Base-by-base conservation (phyloP, 2,797 vertebrate species). In the Morelia viridis region DNA sequence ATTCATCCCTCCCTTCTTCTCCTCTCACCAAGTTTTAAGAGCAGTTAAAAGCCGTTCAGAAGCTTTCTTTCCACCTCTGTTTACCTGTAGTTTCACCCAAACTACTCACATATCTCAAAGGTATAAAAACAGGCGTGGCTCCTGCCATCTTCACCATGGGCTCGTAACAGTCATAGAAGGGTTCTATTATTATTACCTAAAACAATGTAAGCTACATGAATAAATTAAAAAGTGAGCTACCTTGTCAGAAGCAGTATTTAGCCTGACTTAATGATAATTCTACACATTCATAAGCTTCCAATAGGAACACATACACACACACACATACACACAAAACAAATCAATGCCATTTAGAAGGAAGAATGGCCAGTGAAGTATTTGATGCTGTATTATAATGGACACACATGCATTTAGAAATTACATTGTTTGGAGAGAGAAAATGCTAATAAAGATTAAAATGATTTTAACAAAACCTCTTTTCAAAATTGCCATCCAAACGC, bases 181-280 rank as follows among this genome's bases (percentile, higher is more conserved):
- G 99, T 90, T 99, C 98, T 76, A 99, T 98, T 91, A 99, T 98
- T 96, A 99, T 98, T 88, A 99, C 98, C 99, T 99, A 93, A 88
- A 97, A 94, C n/a, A n/a, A n/a, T n/a, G n/a, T n/a, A n/a, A n/a
- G n/a, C n/a, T n/a, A n/a, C n/a, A n/a, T n/a, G n/a, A n/a, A n/a
- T n/a, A n/a, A n/a, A n/a, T n/a, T n/a, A n/a, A n/a, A n/a, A n/a
- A n/a, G n/a, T n/a, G n/a, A n/a, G n/a, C n/a, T n/a, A n/a, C n/a
- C n/a, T n/a, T n/a, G n/a, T n/a, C n/a, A n/a, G n/a, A n/a, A n/a
- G n/a, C n/a, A n/a, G n/a, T n/a, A n/a, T n/a, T n/a, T n/a, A n/a
- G n/a, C n/a, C n/a, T n/a, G n/a, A n/a, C n/a, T n/a, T n/a, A n/a
- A n/a, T n/a, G n/a, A n/a, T n/a, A n/a, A n/a, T n/a, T n/a, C n/a